phyloP scores from a whole-genome alignment of 2,888 invertebrate genomes.

The Erannis defoliaria region DNA sequence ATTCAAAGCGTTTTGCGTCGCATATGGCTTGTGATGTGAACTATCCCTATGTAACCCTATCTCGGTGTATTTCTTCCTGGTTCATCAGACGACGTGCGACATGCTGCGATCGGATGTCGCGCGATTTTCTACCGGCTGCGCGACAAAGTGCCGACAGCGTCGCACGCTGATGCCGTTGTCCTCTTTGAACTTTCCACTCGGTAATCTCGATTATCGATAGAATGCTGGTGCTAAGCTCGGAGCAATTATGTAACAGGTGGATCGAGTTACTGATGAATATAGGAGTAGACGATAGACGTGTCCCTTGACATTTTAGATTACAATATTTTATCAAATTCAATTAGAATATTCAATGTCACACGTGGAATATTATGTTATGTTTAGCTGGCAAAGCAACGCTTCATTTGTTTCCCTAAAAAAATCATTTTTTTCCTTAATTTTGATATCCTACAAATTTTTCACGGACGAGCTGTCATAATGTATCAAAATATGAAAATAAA shows the following conservation, averaged over 20 bases:
- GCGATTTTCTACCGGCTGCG: slow-evolving; percentile 73
- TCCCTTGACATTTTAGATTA: too few species aligned
- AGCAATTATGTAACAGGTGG: slow-evolving; percentile 66
- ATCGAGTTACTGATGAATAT: slow-evolving; percentile 54
- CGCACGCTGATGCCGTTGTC: slow-evolving; percentile 68
- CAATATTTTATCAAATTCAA: too few species aligned
- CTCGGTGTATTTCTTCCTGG: slow-evolving; percentile 61
- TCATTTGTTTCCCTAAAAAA: too few species aligned
- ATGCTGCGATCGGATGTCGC: slow-evolving; percentile 64
- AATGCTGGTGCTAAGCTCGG: slow-evolving; percentile 56
- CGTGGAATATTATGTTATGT: too few species aligned
- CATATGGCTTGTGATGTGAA: slow-evolving; percentile 32
- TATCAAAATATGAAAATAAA: too few species aligned
- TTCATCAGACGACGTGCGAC: slow-evolving; percentile 50
- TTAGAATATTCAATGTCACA: too few species aligned
- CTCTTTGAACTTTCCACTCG: slow-evolving; percentile 82
- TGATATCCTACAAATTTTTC: too few species aligned
- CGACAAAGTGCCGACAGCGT: slow-evolving; percentile 68
- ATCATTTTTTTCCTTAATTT: too few species aligned
- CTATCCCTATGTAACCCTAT: slow-evolving; percentile 35
- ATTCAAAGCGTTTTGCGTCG: slow-evolving; percentile 23
- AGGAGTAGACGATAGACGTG: not conserved
- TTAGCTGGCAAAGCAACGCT: too few species aligned
- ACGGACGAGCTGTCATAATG: too few species aligned
- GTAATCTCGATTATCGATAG: slow-evolving; percentile 81